A percentile compares a stretch with the other conserved stretches of the same genome.
Conservation (phyloP, 2,113 vertebrate species). For the Todiramphus chloris region DNA sequence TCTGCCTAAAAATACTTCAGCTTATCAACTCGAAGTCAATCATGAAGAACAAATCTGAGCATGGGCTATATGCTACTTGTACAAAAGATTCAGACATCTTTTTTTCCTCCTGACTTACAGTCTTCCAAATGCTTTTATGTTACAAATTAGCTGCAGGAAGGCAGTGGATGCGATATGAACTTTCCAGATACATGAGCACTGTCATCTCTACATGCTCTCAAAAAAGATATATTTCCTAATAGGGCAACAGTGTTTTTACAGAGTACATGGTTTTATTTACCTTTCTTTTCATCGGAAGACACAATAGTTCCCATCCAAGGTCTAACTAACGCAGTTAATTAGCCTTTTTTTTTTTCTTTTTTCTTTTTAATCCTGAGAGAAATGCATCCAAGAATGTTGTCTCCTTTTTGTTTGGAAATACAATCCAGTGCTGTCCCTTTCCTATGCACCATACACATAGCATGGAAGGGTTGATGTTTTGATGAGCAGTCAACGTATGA, state of each 20-base stretch:
- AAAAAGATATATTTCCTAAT: background rate
- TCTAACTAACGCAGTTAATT: background rate
- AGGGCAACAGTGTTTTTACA: background rate
- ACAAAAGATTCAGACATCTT: background rate
- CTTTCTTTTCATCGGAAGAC: background rate
- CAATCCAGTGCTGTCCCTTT: background rate
- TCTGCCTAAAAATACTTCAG: background rate
- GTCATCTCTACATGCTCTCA: background rate
- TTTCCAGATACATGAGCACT: background rate
- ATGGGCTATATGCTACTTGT: background rate
- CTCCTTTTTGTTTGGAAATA: background rate
- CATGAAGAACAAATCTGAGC: background rate
- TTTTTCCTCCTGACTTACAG: background rate
- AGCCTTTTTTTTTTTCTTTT: background rate
- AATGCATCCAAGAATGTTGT: accelerated
- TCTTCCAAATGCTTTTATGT: background rate
- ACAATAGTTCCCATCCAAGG: background rate
- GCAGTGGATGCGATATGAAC: background rate
- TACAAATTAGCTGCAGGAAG: background rate
- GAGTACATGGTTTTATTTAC: background rate
- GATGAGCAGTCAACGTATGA: background rate
- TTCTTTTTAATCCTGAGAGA: background rate
- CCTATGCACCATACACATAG: accelerated
- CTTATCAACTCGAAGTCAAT: background rate
- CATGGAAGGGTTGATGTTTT: background rate